phyloP scores from a whole-genome alignment of 2,888 invertebrate genomes.

The Tipula vernalis region DNA sequence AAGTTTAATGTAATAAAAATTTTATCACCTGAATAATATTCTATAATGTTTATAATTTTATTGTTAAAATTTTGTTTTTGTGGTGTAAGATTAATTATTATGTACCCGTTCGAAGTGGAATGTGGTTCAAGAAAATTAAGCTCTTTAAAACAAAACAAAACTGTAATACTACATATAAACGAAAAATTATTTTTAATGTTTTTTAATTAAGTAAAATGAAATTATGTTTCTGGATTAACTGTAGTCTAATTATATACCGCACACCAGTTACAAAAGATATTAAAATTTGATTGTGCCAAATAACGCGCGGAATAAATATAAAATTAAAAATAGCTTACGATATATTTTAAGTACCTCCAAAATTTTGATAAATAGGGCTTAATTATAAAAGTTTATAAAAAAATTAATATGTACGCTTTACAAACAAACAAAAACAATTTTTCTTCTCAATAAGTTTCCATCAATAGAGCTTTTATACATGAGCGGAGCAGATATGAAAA shows the following conservation, averaged over 20 bases:
- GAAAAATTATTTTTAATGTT: background rate
- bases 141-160: background rate
- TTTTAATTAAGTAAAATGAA: background rate
- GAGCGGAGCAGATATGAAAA: background rate
- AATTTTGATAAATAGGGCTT: background rate
- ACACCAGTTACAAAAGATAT: background rate
- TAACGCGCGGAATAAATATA: background rate
- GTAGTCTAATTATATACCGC: background rate
- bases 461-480: background rate
- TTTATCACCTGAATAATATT: background rate
- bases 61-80: background rate
- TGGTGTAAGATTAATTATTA: background rate
- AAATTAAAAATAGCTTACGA: background rate
- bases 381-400: background rate
- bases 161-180: background rate
- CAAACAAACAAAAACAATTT: background rate
- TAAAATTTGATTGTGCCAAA: background rate
- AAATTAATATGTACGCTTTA: background rate
- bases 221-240: background rate
- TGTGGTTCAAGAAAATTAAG: background rate
- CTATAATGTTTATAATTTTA: background rate
- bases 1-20: background rate
- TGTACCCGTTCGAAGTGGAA: background rate
- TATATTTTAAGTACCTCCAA: background rate
- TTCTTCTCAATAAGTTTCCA: background rate